Evolutionary conservation across 2,113 vertebrate genomes (phyloP).

Genomic region (Rallus limicola): DNA sequence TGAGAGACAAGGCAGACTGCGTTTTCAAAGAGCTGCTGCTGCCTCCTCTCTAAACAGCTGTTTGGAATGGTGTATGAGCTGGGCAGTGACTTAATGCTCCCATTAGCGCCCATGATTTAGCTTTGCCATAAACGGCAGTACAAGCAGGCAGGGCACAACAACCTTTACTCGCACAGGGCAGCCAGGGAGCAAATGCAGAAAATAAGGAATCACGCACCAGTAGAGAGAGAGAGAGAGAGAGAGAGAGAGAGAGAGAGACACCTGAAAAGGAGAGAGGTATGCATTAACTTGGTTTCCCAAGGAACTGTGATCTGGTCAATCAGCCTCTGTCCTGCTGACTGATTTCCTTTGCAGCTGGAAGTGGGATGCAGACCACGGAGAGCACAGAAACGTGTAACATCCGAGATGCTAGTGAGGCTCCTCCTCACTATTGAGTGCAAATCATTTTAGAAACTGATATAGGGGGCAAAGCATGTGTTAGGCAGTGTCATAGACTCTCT

Average conservation of each 20-base stretch:
- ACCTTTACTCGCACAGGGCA: background rate
- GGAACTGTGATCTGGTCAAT: background rate
- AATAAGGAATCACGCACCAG: rapidly evolving
- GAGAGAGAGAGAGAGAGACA: too few species aligned
- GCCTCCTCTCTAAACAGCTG: background rate
- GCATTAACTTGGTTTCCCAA: background rate
- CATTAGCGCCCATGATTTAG: background rate
- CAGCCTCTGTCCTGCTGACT: background rate
- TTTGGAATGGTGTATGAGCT: background rate
- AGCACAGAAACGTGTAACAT: background rate
- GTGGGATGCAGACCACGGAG: background rate
- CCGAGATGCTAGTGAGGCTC: rapidly evolving
- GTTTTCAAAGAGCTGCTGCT: background rate
- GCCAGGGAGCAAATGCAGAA: background rate
- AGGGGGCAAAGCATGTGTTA: background rate
- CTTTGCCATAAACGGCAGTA: background rate
- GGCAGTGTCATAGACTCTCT: background rate
- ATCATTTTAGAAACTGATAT: background rate
- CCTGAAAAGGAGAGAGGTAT: rapidly evolving
- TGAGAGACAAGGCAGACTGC: background rate
- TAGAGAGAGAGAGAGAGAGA: background rate
- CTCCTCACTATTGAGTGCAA: rapidly evolving
- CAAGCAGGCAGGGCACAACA: background rate
- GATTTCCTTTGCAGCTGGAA: background rate
- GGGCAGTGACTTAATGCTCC: background rate